Conservation (phyloP, 2,888 invertebrate species). For the Temnothorax ravouxi region DNA sequence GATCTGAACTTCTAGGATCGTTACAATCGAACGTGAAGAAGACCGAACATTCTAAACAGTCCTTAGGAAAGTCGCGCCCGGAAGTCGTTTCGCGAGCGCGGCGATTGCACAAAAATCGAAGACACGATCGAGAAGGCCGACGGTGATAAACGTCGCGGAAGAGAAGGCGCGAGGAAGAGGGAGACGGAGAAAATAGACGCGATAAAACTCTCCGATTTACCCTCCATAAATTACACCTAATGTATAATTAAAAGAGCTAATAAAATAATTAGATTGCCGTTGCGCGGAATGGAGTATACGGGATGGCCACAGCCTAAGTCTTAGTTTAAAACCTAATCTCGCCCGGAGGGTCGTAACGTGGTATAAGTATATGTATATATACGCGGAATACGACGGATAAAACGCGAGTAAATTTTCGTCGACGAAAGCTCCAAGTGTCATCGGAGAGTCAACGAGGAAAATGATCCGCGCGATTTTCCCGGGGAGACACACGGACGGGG, state of each 20-base stretch:
- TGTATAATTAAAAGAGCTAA: slow-evolving; percentile 10
- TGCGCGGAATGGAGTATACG: slow-evolving; percentile 11
- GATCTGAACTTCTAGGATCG: slow-evolving; percentile 7
- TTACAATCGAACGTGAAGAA: slow-evolving; percentile 11
- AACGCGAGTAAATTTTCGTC: neutral
- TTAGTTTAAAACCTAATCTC: slow-evolving; percentile 27
- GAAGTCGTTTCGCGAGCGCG: slow-evolving; percentile 38
- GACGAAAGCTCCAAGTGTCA: neutral
- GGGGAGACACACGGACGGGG: neutral
- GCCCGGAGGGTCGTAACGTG: neutral
- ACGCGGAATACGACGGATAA: neutral
- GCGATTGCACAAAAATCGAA: slow-evolving; percentile 71
- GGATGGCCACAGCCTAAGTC: slow-evolving; percentile 29
- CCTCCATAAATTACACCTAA: slow-evolving; percentile 7
- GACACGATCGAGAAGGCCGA: slow-evolving; percentile 62
- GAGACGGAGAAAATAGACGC: slow-evolving; percentile 2
- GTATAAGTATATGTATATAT: too few relatives aligned
- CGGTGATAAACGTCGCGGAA: slow-evolving; percentile 12
- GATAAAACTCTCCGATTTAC: slow-evolving; percentile 15
- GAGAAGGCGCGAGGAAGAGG: slow-evolving; percentile 8
- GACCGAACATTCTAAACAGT: neutral
- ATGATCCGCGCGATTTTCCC: neutral
- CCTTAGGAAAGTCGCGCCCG: slow-evolving; percentile 23
- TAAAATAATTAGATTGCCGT: slow-evolving; percentile 28
- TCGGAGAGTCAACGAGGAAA: slow-evolving; percentile 8